A percentile compares a stretch with the other conserved stretches of the same genome.
Evolutionary conservation across 2,797 vertebrate genomes (phyloP).

Genomic region (Prunella strophiata): DNA sequence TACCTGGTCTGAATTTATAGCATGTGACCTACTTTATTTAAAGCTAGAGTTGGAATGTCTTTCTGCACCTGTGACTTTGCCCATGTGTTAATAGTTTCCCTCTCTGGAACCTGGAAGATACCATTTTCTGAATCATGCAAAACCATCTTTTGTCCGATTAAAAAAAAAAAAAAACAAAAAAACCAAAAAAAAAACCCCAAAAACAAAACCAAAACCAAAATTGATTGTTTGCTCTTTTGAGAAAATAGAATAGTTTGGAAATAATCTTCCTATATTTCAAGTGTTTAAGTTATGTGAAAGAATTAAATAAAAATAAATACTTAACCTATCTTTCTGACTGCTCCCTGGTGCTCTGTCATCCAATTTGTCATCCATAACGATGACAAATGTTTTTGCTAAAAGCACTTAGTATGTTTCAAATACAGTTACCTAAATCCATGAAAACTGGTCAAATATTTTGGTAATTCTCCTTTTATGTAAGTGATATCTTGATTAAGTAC

Average conservation of each 20-base stretch:
- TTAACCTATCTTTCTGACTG: neutral
- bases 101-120: neutral
- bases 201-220: too few species aligned
- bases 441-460: neutral
- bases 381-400: neutral
- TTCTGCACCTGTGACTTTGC: neutral
- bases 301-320: neutral
- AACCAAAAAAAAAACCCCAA: neutral
- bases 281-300: neutral
- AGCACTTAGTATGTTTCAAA: neutral
- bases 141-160: neutral
- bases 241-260: neutral
- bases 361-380: neutral
- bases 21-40: constrained; percentile 62
- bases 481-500: neutral
- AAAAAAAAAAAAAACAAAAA: neutral
- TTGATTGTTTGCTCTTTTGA: neutral
- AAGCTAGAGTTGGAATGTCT: constrained; percentile 23
- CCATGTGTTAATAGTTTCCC: neutral
- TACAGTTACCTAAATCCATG: neutral
- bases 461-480: neutral
- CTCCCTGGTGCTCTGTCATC: neutral
- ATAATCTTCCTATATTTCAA: neutral
- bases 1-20: constrained; percentile 6
- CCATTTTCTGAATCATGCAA: neutral